Evolutionary conservation across 2,113 vertebrate genomes (phyloP).

Genomic region (Clupea harengus): DNA sequence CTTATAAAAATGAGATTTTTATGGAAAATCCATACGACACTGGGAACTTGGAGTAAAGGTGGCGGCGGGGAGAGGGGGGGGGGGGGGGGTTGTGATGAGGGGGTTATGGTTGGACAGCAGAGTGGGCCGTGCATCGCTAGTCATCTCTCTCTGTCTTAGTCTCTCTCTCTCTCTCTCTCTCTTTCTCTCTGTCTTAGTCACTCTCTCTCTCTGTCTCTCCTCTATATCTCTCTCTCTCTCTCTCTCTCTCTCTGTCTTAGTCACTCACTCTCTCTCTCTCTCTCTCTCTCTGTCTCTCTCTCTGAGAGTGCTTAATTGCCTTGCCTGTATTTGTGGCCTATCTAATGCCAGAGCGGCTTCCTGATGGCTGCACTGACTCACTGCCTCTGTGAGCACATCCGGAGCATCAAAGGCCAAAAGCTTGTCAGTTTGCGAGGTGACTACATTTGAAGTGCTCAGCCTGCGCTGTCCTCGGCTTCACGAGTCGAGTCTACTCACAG

Average conservation of each 20-base stretch:
- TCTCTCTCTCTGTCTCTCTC: neutral
- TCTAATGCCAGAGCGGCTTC: slow-evolving; percentile 5
- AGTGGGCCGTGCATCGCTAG: neutral
- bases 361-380: neutral
- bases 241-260: neutral
- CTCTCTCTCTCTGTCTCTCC: neutral
- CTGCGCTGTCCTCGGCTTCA: slow-evolving; percentile 38
- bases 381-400: slow-evolving; percentile 24
- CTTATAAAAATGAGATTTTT: slow-evolving; percentile 30
- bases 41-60: neutral
- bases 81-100: neutral
- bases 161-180: neutral
- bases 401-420: slow-evolving; percentile 46
- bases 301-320: neutral
- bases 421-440: slow-evolving; percentile 44
- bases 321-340: slow-evolving; percentile 7
- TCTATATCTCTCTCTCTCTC: neutral
- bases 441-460: slow-evolving; percentile 41
- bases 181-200: neutral
- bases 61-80: neutral
- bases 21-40: slow-evolving; percentile 36
- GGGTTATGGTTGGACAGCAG: neutral
- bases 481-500: slow-evolving; percentile 35
- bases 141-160: neutral
- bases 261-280: neutral